These are phyloP conservation scores for Drosophila auraria DNA, from an alignment of 1,140 invertebrate species.

Conservation along the genomic window DNA sequence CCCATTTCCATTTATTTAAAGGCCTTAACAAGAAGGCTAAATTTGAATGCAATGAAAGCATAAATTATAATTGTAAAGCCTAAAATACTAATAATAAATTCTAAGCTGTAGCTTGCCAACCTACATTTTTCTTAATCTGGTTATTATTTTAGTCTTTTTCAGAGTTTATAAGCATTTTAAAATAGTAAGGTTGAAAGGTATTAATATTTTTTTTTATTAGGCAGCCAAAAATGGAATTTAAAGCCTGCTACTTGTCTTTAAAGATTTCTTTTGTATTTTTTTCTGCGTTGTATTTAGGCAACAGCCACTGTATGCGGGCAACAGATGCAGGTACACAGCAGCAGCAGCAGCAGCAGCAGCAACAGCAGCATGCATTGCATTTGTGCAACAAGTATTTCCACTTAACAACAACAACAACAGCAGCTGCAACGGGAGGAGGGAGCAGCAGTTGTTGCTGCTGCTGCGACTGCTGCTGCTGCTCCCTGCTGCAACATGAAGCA, in stretches of 20 bases:
- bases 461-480: conserved; percentile 46
- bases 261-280: background rate
- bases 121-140: too few species aligned
- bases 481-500: conserved; percentile 52
- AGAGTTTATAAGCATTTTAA: too few species aligned
- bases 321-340: conserved; percentile 62
- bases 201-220: too few species aligned
- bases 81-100: too few species aligned
- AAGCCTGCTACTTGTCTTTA: background rate
- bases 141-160: too few species aligned
- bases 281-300: conserved; percentile 22
- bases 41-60: too few species aligned
- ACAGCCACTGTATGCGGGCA: conserved; percentile 56
- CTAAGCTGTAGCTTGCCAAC: too few species aligned
- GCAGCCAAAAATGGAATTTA: too few species aligned
- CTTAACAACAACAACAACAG: conserved; percentile 73
- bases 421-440: conserved; percentile 35
- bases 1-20: conserved; percentile 8
- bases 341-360: conserved; percentile 17
- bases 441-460: conserved; percentile 44
- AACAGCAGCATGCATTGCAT: conserved; percentile 73
- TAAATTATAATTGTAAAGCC: background rate
- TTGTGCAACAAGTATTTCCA: conserved; percentile 85
- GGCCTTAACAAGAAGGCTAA: background rate
- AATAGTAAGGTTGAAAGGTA: too few species aligned